Base-by-base conservation (phyloP, 2,888 invertebrate genomes). In the Catocala nupta region DNA sequence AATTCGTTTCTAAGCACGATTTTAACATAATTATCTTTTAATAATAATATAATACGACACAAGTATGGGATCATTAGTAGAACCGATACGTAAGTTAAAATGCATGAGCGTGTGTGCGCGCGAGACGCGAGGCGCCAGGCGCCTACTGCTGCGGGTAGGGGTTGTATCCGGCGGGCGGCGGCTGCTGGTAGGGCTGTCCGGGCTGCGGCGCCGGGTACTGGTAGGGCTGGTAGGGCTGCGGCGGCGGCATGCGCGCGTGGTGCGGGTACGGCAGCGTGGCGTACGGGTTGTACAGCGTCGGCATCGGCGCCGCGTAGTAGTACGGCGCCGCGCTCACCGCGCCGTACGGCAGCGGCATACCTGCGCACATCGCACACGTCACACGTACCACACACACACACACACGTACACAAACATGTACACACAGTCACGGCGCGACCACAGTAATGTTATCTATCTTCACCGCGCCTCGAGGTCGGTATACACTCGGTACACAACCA, bases 201-300 rank as follows among this genome's bases (percentile, higher is more conserved):
- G 80, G 78, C 59, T 81, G 82, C 53, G 81, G 81, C 65, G 78
- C 81, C 65, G 86, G 92, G 90, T 85, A 90, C 91, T 89, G 94
- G 89, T 92, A 92, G 76, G 91, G 88, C 91, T 87, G 93, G 89
- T 92, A 92, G 73, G 81, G 81, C 80, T 85, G 88, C 63, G 95
- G 95, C 71, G 95, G 95, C 55, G 95, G 95, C 67, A 91, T 87
- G 87, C 95, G 96, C 75, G 95, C 89, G 87, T 90, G 94, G 85
- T 94, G 90, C 81, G 97, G 97, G 94, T 97, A 97, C 33, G 97
- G 97, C 92, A 97, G 95, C 71, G 97, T 97, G 68, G 96, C 97
- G 90, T 98, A 98, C 53, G 97, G 98, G 95, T 98, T 98, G 92
- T 97, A 98, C 56, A 97, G 95, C 78, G 96, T 95, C 13, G 98